phyloP scores from a whole-genome alignment of 2,888 invertebrate genomes.

The Rhyacophila evoluta region DNA sequence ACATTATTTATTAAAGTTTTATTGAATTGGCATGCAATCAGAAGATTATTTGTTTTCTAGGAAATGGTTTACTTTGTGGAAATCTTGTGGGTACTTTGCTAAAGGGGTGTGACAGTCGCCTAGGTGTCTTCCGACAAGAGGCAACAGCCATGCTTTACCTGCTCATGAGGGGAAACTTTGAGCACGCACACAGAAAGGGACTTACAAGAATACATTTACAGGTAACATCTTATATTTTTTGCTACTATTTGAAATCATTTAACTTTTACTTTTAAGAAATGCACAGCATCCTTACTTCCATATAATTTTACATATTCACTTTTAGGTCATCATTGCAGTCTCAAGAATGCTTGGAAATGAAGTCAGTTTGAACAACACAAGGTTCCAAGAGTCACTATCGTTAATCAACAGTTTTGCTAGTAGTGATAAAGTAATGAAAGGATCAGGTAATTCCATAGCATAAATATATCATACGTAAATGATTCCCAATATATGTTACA shows the following conservation, averaged over 20 bases:
- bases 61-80: slow-evolving; percentile 83
- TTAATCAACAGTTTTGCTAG: slow-evolving; percentile 93
- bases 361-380: slow-evolving; percentile 90
- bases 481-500: too few species aligned
- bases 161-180: slow-evolving; percentile 94
- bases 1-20: too few species aligned
- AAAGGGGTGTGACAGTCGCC: slow-evolving; percentile 87
- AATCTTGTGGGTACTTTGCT: slow-evolving; percentile 84
- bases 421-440: slow-evolving; percentile 95
- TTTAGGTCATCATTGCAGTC: slow-evolving; percentile 92
- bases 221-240: slow-evolving; percentile 62
- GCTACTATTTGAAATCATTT: background rate
- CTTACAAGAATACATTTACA: slow-evolving; percentile 91
- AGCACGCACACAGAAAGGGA: slow-evolving; percentile 85
- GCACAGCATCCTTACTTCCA: too few species aligned
- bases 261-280: too few species aligned
- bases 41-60: slow-evolving; percentile 65
- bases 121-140: slow-evolving; percentile 87
- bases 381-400: slow-evolving; percentile 94
- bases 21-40: too few species aligned
- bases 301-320: background rate
- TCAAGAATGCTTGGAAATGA: slow-evolving; percentile 93
- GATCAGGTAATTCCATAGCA: slow-evolving; percentile 80
- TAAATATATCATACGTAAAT: too few species aligned
- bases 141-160: slow-evolving; percentile 92